These are phyloP conservation scores for Pocillopora verrucosa DNA, from an alignment of 64 coral and sea anemone genomes.

Conservation along the genomic window DNA sequence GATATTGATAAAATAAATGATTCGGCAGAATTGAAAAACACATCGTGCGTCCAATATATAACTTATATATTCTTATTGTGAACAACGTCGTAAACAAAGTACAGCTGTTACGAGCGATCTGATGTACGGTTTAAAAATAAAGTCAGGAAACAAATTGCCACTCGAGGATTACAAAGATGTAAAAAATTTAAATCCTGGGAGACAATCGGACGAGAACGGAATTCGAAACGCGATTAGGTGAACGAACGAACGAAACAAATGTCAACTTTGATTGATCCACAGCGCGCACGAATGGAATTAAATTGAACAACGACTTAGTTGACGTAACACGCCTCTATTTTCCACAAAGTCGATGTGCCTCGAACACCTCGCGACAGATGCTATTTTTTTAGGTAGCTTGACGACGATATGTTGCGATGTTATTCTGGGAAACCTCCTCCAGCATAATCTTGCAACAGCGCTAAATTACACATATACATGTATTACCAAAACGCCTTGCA, in stretches of 20 bases:
- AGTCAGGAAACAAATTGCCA: conserved; percentile 3
- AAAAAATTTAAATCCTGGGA: background rate
- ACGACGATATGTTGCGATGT: background rate
- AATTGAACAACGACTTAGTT: background rate
- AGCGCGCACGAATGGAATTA: background rate
- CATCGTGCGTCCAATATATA: background rate
- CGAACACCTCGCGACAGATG: background rate
- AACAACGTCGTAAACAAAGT: conserved; percentile 8
- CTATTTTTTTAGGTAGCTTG: background rate
- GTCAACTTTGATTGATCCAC: background rate
- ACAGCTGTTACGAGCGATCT: background rate
- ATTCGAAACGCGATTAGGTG: conserved; percentile 2
- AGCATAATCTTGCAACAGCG: background rate
- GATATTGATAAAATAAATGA: conserved; percentile 46
- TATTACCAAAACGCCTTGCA: conserved; percentile 32
- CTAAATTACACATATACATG: conserved; percentile 12
- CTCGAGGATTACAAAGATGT: background rate
- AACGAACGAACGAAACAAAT: background rate
- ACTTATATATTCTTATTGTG: background rate
- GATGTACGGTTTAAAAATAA: background rate
- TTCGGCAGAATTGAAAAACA: conserved; percentile 31
- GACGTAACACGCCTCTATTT: background rate
- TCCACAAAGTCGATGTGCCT: background rate
- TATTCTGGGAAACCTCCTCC: conserved; percentile 23
- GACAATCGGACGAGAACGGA: background rate